Percentiles rank a stretch among this genome's conserved stretches.
Conservation (phyloP, 2,888 invertebrate species). For the Leucophenga maculata region DNA sequence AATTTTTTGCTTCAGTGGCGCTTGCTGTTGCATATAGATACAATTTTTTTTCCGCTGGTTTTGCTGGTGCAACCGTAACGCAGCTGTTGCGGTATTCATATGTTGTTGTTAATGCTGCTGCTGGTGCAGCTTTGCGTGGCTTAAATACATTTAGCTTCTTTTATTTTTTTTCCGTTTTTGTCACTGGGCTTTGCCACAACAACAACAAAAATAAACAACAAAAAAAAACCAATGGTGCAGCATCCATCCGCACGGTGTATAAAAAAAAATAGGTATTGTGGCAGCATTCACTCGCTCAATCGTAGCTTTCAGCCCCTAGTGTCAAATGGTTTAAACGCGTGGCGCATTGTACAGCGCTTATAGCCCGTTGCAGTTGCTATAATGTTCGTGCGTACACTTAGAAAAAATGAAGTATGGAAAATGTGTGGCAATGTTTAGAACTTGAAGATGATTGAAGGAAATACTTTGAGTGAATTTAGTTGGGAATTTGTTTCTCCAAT, state of each 20-base stretch:
- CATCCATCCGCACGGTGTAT: background rate
- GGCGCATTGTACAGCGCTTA: background rate
- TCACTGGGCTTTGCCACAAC: background rate
- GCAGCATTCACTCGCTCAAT: background rate
- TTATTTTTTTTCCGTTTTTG: slow-evolving; percentile 32
- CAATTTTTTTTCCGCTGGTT: background rate
- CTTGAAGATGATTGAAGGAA: too few relatives aligned
- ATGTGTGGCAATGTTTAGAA: too few relatives aligned
- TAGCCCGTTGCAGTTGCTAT: slow-evolving; percentile 38
- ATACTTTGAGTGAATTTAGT: too few relatives aligned
- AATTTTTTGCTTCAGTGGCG: slow-evolving; percentile 39
- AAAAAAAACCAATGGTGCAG: background rate
- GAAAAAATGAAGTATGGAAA: slow-evolving; percentile 22
- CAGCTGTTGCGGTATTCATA: slow-evolving; percentile 52
- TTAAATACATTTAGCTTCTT: slow-evolving; percentile 41
- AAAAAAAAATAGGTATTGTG: background rate
- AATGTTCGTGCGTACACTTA: slow-evolving; percentile 12
- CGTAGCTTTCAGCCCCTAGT: slow-evolving; percentile 37
- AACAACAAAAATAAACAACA: too few relatives aligned
- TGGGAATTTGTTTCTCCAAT: too few relatives aligned
- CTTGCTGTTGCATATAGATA: background rate
- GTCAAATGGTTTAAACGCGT: slow-evolving; percentile 61
- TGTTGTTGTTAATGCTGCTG: slow-evolving; percentile 50
- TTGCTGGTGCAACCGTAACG: slow-evolving; percentile 26
- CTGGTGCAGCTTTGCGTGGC: slow-evolving; percentile 48